These are phyloP conservation scores for Drosophila prosaltans DNA, from an alignment of 1,140 invertebrate species.

Conservation along the genomic window DNA sequence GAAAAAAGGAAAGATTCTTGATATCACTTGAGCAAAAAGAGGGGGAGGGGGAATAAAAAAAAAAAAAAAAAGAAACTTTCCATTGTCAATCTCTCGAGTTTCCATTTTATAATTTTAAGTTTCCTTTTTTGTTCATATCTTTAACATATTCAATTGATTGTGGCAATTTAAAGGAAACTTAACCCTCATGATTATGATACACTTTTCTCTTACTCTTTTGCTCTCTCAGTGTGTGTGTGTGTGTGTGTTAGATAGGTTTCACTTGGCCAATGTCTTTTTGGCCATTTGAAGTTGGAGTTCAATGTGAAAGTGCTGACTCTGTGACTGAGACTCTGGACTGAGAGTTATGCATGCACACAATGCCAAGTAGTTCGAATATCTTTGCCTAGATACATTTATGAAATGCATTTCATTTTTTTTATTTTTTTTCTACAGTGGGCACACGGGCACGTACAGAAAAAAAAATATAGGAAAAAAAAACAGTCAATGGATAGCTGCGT, in stretches of 20 bases:
- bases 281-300: slow-evolving; percentile 25
- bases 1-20: slow-evolving; percentile 6
- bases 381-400: slow-evolving; percentile 61
- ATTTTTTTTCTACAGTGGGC: slow-evolving; percentile 2
- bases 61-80: neutral
- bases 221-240: neutral
- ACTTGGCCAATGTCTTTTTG: slow-evolving; percentile 59
- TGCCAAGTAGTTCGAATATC: slow-evolving; percentile 32
- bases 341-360: slow-evolving; percentile 36
- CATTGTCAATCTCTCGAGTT: slow-evolving; percentile 2
- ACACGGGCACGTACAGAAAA: slow-evolving; percentile 37
- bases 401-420: slow-evolving; percentile 39
- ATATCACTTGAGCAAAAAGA: neutral
- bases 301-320: slow-evolving; percentile 62
- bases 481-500: slow-evolving; percentile 26
- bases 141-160: slow-evolving; percentile 19
- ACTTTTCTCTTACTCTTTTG: slow-evolving; percentile 22
- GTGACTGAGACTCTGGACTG: slow-evolving; percentile 2
- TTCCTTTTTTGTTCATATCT: slow-evolving; percentile 31
- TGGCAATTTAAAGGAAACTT: slow-evolving; percentile 31
- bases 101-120: neutral
- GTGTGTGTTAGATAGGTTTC: neutral
- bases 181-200: slow-evolving; percentile 55
- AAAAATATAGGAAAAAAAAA: neutral
- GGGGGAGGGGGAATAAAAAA: no score